These are phyloP conservation scores for Acanthopleura granulata DNA, from an alignment of 2,888 invertebrate genomes.

Conservation along the genomic window DNA sequence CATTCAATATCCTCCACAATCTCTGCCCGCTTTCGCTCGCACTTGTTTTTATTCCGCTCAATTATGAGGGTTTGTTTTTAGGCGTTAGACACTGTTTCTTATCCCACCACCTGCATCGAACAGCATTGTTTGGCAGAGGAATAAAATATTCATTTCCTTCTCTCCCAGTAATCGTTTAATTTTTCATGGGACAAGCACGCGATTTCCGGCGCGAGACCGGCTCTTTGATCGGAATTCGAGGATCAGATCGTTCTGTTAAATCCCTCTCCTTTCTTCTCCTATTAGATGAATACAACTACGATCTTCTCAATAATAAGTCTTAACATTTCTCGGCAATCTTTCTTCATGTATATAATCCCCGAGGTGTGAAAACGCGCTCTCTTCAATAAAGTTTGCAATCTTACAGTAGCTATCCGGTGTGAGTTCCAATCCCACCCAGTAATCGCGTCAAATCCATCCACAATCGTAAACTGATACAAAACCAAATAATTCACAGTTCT, in stretches of 20 bases:
- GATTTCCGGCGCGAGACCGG: background rate
- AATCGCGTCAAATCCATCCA: too few species aligned
- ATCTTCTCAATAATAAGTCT: too few species aligned
- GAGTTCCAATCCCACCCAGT: too few species aligned
- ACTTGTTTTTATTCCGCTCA: background rate
- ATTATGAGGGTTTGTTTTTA: background rate
- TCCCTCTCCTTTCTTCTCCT: too few species aligned
- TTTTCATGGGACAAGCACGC: background rate
- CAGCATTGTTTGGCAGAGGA: background rate
- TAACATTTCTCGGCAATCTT: too few species aligned
- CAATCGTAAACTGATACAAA: too few species aligned
- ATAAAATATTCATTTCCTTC: slow-evolving; percentile 16
- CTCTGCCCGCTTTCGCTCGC: background rate
- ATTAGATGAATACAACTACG: too few species aligned
- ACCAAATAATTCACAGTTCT: too few species aligned
- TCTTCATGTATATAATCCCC: background rate
- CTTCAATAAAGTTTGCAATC: too few species aligned
- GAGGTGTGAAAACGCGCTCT: background rate
- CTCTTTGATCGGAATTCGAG: too few species aligned
- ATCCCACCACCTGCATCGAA: background rate
- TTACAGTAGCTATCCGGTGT: too few species aligned
- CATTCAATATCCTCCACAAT: background rate
- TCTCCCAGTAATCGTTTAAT: slow-evolving; percentile 2
- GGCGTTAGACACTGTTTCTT: background rate
- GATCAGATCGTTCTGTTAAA: too few species aligned